These are phyloP conservation scores for Polydrusus pterygomalis DNA, from an alignment of 2,888 invertebrate species.

Conservation along the genomic window DNA sequence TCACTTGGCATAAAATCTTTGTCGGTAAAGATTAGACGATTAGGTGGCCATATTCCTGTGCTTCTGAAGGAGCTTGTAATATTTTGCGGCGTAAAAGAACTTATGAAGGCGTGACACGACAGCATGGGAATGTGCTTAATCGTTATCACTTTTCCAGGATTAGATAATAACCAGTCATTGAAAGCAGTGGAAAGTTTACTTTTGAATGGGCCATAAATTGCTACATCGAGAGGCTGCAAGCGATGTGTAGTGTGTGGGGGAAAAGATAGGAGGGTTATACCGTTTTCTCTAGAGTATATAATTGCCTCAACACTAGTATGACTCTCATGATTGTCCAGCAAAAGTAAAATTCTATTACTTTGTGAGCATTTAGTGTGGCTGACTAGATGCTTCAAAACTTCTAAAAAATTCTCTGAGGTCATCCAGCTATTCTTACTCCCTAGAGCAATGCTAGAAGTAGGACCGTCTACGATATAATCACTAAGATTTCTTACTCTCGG, in stretches of 20 bases:
- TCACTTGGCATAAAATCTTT: constrained; percentile 28
- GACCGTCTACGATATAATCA: constrained; percentile 51
- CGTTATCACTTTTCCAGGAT: constrained; percentile 43
- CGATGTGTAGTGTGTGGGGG: constrained; percentile 65
- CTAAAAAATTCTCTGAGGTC: constrained; percentile 46
- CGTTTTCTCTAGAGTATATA: constrained; percentile 62
- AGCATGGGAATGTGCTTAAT: constrained; percentile 35
- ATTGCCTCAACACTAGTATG: constrained; percentile 48
- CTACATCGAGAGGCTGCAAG: constrained; percentile 64
- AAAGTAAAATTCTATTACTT: constrained; percentile 41
- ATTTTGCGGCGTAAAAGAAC: constrained; percentile 37
- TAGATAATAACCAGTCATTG: constrained; percentile 44
- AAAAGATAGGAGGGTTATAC: constrained; percentile 64
- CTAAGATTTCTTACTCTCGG: constrained; percentile 48
- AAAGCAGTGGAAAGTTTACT: constrained; percentile 33
- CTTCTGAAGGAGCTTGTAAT: constrained; percentile 32
- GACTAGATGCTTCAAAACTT: constrained; percentile 47
- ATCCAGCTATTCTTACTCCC: constrained; percentile 56
- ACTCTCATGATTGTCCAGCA: constrained; percentile 51
- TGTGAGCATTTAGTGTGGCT: constrained; percentile 28
- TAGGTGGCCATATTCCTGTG: constrained; percentile 35
- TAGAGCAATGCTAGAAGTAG: constrained; percentile 47
- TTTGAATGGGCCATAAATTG: constrained; percentile 64
- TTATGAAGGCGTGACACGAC: constrained; percentile 9
- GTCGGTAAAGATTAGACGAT: constrained; percentile 30